Percentiles rank a stretch among this genome's conserved stretches.
Conservation (phyloP, 2,797 vertebrate species). For the Stomatorhinus walkeri region DNA sequence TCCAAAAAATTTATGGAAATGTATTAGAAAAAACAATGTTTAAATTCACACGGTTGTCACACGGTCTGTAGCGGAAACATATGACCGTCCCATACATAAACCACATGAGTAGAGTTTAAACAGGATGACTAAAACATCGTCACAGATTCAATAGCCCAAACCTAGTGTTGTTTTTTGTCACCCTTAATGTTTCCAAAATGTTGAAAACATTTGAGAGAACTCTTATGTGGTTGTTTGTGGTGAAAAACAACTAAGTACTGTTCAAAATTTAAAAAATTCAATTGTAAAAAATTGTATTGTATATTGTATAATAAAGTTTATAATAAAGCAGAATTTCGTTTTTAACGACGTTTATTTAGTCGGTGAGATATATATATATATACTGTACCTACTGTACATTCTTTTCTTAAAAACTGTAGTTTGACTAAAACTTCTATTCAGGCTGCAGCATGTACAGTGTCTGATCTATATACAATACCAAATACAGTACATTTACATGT, state of each 20-base stretch:
- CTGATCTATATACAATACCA: slow-evolving; percentile 57
- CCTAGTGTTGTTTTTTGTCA: background rate
- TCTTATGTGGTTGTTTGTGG: background rate
- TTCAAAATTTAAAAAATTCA: slow-evolving; percentile 20
- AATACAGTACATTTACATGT: slow-evolving; percentile 63
- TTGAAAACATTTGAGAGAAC: background rate
- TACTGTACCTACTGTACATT: slow-evolving; percentile 50
- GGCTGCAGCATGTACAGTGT: slow-evolving; percentile 52
- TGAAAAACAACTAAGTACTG: slow-evolving; percentile 5
- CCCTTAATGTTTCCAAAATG: background rate
- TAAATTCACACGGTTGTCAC: background rate
- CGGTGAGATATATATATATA: slow-evolving; percentile 31
- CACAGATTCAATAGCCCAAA: background rate
- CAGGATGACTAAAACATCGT: background rate
- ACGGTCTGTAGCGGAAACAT: background rate
- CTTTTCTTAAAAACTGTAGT: slow-evolving; percentile 63
- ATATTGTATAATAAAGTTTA: background rate
- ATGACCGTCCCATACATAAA: background rate
- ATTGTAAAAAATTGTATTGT: slow-evolving; percentile 20
- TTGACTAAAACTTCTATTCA: slow-evolving; percentile 54
- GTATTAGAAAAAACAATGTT: background rate
- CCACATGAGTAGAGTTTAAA: background rate
- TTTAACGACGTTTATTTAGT: slow-evolving; percentile 60
- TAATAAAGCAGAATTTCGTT: slow-evolving; percentile 36
- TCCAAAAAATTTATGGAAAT: background rate